Base-by-base conservation (phyloP, 2,797 vertebrate genomes). In the Pangasius larnaudii region DNA sequence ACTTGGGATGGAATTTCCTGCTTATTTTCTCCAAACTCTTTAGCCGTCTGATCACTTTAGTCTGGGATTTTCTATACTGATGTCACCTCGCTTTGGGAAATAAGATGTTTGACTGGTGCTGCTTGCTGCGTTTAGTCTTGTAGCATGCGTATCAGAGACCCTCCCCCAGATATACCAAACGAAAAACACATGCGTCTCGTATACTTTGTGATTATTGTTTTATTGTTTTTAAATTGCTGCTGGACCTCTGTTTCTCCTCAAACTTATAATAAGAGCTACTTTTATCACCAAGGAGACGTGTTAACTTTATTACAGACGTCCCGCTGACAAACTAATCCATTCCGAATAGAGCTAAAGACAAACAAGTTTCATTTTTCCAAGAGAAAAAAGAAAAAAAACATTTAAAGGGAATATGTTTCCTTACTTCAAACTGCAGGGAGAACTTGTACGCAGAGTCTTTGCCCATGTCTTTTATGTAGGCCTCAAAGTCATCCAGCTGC, bases 361-460 rank as follows among this genome's bases (percentile, higher is more conserved):
- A 65, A 71, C 6, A 71, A 71, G 1, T 22, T 19, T 39, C 0
- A 42, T 39, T 10, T 39, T 22, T 71, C 9, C 13, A 24, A 19
- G 0, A 19, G 33, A 13, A 42, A 2, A 74, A 4, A 11, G 2
- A 77, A n/a, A n/a, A n/a, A 2, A 51, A 0, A 6, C 39, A 5
- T 42, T 56, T 9, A 51, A 78, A 78, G 39, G 13, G 16, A 5
- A 16, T 8, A 13, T 49, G 42, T 30, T 18, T 49, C 10, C 90
- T 94, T 93, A 99, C 98, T 97, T 99, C 98, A 90, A 99, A 99
- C 89, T 99, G 98, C 92, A 99, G 96, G 22, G 98, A 99, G 93
- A 99, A 99, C 94, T 99, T 99, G 88, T 99, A 99, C 85, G 98
- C 98, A 0, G 98, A 99, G 93, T 99, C 98, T 95, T 97, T 99